A percentile compares a stretch with the other conserved stretches of the same genome.
Conservation (phyloP, 1,140 invertebrate genomes). For the Dermatophagoides farinae region DNA sequence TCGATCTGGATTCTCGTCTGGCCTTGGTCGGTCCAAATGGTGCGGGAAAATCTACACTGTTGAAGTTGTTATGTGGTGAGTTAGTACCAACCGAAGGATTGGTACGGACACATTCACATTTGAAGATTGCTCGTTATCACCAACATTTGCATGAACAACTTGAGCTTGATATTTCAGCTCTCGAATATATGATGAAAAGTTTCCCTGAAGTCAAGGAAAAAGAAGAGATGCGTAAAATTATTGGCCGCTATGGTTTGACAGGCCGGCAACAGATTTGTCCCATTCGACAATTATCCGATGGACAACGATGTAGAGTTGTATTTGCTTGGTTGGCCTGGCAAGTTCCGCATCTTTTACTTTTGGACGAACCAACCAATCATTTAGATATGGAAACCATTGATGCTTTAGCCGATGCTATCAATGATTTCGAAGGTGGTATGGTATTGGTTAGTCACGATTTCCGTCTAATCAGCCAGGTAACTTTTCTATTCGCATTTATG, state of each 20-base stretch:
- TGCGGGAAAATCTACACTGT: conserved; percentile 88
- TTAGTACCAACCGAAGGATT: conserved; percentile 82
- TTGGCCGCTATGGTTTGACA: conserved; percentile 87
- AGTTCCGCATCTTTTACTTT: conserved; percentile 33
- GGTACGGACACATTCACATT: conserved; percentile 91
- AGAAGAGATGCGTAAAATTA: conserved; percentile 98
- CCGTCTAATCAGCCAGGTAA: conserved; percentile 87
- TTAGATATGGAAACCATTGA: conserved; percentile 99
- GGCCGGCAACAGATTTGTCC: conserved; percentile 93
- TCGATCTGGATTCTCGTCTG: conserved; percentile 89
- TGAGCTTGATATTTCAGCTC: conserved; percentile 76
- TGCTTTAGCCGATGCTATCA: conserved; percentile 87
- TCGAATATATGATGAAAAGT: conserved; percentile 94
- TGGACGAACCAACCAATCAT: conserved; percentile 93
- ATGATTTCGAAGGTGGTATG: conserved; percentile 93
- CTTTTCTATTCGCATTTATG: neutral
- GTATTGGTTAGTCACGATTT: conserved; percentile 95
- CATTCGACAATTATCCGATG: conserved; percentile 90
- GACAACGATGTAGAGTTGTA: conserved; percentile 90
- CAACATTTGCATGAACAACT: conserved; percentile 93
- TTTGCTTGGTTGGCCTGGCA: conserved; percentile 66
- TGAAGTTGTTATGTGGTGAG: conserved; percentile 87
- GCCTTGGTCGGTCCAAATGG: conserved; percentile 98
- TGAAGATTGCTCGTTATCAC: conserved; percentile 91
- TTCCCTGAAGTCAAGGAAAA: conserved; percentile 94